Base-by-base conservation (phyloP, 37 sponge, comb jelly and placozoan species). In the Agelas oroides region DNA sequence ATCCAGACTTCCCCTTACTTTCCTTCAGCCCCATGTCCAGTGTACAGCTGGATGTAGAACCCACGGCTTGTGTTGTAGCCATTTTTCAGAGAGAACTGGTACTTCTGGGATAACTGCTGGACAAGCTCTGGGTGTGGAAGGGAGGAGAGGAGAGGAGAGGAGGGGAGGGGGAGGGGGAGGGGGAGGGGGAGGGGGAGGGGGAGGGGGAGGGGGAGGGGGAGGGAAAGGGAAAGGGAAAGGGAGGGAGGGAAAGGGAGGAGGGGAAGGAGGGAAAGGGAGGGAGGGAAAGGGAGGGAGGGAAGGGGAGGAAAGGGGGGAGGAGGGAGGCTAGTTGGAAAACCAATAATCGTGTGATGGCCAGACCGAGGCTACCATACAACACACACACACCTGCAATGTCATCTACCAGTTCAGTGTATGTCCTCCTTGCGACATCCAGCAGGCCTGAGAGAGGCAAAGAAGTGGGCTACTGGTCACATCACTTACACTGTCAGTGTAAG, bases 351-450 rank as follows among this genome's bases (percentile, higher is more conserved):
- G n/a, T n/a, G n/a, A n/a, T n/a, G n/a, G n/a, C n/a, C n/a, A n/a
- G n/a, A n/a, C n/a, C n/a, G n/a, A n/a, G n/a, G n/a, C n/a, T n/a
- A n/a, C n/a, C n/a, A n/a, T n/a, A n/a, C n/a, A n/a, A n/a, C n/a
- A n/a, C n/a, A n/a, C n/a, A n/a, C 75, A 36, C 59, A 88, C 94
- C 78, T 46, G 92, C 89, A 75, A 98, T 93, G 64, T 98, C 96
- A 79, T 98, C 99, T 16, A 98, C 90, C 18, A 94, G 76, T 75
- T 98, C 99, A 1, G 95, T 93, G 81, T 98, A 96, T n/a, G 95
- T 91, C 23, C 90, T 82, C 52, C 99, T 78, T 27, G 99, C 93
- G 39, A 98, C 90, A 78, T 98, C 95, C 79, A 97, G 78, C 70
- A 95, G 67, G 3, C 97, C 97, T 94, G 65, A 3, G 64, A 36